A percentile compares a stretch with the other conserved stretches of the same genome.
Evolutionary conservation across 2,888 invertebrate genomes (phyloP).

Genomic region (Smittia sp.): DNA sequence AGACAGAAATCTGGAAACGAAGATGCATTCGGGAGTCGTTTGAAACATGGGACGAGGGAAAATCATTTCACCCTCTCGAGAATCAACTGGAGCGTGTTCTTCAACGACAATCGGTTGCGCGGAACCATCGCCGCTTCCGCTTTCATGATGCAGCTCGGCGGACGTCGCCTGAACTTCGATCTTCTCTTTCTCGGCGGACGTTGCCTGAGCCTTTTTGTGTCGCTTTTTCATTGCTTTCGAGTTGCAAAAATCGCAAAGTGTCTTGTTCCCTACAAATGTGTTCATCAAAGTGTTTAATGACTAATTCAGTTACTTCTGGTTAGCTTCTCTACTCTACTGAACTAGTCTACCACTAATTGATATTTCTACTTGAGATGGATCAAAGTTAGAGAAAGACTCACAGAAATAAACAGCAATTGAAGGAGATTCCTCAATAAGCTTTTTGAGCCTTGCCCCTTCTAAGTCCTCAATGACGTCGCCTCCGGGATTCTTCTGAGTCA

Average conservation of each 20-base stretch:
- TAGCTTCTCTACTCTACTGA: neutral
- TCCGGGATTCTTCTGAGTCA: constrained; percentile 88
- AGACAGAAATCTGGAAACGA: too few relatives aligned
- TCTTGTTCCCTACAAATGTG: constrained; percentile 75
- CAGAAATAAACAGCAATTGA: constrained; percentile 89
- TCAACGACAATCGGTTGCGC: constrained; percentile 49
- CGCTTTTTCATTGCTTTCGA: constrained; percentile 70
- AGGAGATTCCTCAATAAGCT: constrained; percentile 74
- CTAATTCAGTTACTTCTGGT: neutral
- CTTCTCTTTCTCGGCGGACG: constrained; percentile 44
- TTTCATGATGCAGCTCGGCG: constrained; percentile 14
- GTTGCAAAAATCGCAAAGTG: constrained; percentile 81
- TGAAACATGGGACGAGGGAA: neutral
- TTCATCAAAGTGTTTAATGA: constrained; percentile 9
- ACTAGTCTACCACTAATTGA: constrained; percentile 19
- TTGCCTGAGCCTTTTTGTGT: constrained; percentile 59
- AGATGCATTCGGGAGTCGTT: too few relatives aligned
- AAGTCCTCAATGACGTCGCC: constrained; percentile 87
- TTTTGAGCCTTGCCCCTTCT: constrained; percentile 73
- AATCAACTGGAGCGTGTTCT: constrained; percentile 50
- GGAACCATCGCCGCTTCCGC: constrained; percentile 52
- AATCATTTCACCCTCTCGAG: constrained; percentile 28
- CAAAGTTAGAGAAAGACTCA: constrained; percentile 58
- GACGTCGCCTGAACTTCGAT: constrained; percentile 48
- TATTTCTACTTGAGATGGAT: neutral